Percentiles rank a stretch among this genome's conserved stretches.
Conservation (phyloP, 1,140 invertebrate genomes). For the Sarcophaga peregrina region DNA sequence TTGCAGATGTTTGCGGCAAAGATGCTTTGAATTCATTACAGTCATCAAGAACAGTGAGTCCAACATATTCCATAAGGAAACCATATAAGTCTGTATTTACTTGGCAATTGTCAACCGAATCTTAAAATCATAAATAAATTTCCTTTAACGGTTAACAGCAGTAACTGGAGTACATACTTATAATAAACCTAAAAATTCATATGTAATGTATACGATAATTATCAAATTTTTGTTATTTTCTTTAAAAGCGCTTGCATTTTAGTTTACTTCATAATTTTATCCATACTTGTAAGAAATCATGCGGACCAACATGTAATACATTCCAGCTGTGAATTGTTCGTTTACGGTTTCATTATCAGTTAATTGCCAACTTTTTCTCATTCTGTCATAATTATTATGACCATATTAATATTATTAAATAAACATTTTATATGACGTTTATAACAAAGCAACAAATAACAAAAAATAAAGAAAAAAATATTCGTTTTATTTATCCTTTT, state of each 20-base stretch:
- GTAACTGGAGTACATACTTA: too few relatives aligned
- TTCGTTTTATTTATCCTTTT: slow-evolving; percentile 15
- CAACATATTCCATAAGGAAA: not conserved
- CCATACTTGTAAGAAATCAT: too few relatives aligned
- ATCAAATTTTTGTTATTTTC: too few relatives aligned
- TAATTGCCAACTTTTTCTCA: slow-evolving; percentile 24
- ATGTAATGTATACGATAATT: too few relatives aligned
- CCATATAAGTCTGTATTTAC: not conserved
- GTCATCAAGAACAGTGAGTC: not conserved
- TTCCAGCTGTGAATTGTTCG: not conserved
- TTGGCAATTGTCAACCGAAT: slow-evolving; percentile 24
- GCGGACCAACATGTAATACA: not conserved
- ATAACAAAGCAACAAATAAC: not conserved
- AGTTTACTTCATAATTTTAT: too few relatives aligned
- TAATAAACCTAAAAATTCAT: too few relatives aligned
- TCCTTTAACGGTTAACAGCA: too few relatives aligned
- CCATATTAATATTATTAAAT: slow-evolving; percentile 34
- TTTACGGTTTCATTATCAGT: slow-evolving; percentile 31
- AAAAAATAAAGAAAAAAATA: not conserved
- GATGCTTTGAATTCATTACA: not conserved
- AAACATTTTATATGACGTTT: slow-evolving; percentile 6
- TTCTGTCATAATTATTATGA: slow-evolving; percentile 27
- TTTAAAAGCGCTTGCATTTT: too few relatives aligned
- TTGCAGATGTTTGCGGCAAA: too few relatives aligned
- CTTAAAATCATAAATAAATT: not conserved